Percentiles rank a stretch among this genome's conserved stretches.
Evolutionary conservation across 2,888 invertebrate genomes (phyloP).

Genomic region (Chorisops tibialis): DNA sequence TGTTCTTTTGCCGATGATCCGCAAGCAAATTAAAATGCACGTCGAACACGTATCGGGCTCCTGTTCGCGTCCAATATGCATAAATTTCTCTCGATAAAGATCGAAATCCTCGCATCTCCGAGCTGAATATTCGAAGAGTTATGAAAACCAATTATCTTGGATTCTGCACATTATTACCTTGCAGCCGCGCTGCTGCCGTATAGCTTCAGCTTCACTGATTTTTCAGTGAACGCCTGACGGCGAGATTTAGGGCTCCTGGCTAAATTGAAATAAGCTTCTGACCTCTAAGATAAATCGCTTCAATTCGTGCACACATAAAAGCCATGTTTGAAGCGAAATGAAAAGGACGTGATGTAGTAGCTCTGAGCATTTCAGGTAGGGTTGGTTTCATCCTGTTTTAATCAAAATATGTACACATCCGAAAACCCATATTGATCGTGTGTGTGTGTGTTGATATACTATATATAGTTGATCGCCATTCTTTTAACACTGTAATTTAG

Average conservation of each 20-base stretch:
- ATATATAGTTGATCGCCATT: no score
- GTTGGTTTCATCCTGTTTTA: no score
- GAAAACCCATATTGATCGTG: no score
- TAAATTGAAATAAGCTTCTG: conserved; percentile 26
- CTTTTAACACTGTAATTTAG: no score
- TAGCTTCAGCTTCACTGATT: conserved; percentile 8
- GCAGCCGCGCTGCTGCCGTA: background rate
- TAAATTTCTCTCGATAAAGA: conserved; percentile 34
- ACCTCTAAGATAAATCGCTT: conserved; percentile 16
- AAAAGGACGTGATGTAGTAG: no score
- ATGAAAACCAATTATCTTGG: conserved; percentile 33
- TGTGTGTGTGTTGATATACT: no score
- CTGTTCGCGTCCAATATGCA: conserved; percentile 34
- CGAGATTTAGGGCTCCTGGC: conserved; percentile 26
- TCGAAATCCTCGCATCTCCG: conserved; percentile 14
- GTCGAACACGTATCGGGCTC: conserved; percentile 30
- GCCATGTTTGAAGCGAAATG: background rate
- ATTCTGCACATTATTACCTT: background rate
- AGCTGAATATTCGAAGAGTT: conserved; percentile 20
- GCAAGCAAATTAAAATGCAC: conserved; percentile 32
- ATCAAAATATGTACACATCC: no score
- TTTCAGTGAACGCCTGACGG: conserved; percentile 22
- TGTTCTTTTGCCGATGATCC: conserved; percentile 16
- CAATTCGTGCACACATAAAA: background rate
- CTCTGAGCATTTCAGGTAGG: no score